Percentiles rank a stretch among this genome's conserved stretches.
Conservation (phyloP, 2,113 vertebrate genomes). For the Apteryx owenii region DNA sequence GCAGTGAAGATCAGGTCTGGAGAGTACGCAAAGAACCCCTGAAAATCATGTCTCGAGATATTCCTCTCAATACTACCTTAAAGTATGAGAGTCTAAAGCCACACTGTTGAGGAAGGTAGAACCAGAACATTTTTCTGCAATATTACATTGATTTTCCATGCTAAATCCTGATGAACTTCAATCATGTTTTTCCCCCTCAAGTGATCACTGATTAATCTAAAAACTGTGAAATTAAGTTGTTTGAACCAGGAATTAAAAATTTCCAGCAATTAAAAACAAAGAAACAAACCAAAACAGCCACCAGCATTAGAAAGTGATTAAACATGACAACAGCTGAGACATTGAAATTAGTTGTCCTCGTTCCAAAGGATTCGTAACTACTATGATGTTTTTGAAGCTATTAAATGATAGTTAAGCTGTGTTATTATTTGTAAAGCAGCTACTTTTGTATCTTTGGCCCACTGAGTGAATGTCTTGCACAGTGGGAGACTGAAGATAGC, state of each 20-base stretch:
- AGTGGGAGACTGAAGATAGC: constrained; percentile 51
- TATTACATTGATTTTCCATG: neutral
- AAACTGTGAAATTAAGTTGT: constrained; percentile 64
- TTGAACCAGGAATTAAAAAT: constrained; percentile 63
- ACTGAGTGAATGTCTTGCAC: constrained; percentile 39
- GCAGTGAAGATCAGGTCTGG: neutral
- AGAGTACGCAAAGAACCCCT: neutral
- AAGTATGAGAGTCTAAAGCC: neutral
- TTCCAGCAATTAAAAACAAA: constrained; percentile 57
- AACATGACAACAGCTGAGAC: constrained; percentile 39
- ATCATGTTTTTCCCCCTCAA: neutral
- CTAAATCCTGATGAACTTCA: constrained; percentile 20
- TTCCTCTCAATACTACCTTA: neutral
- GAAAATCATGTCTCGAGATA: neutral
- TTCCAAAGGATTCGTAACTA: constrained; percentile 32
- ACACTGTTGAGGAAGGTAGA: neutral
- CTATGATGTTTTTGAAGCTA: constrained; percentile 46
- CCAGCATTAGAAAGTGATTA: constrained; percentile 53
- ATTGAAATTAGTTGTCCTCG: constrained; percentile 24
- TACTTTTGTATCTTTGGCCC: constrained; percentile 23
- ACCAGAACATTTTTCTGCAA: neutral
- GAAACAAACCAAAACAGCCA: constrained; percentile 46
- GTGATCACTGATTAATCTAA: constrained; percentile 50
- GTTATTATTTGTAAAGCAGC: constrained; percentile 68
- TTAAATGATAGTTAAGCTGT: constrained; percentile 56